phyloP scores from a whole-genome alignment of 2,888 invertebrate genomes.

The Drosophila picticornis region DNA sequence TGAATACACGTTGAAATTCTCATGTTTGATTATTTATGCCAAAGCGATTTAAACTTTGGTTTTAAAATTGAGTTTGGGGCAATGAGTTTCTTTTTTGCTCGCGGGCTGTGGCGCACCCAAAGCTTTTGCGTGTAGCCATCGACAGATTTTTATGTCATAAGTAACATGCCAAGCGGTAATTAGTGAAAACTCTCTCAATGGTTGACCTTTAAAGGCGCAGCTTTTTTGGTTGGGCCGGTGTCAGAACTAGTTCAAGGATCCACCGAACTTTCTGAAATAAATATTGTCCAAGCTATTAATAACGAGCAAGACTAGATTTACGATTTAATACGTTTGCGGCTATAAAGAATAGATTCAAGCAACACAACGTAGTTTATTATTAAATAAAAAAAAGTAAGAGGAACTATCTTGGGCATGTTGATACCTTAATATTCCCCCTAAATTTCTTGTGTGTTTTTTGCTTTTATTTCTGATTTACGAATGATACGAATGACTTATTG shows the following conservation, averaged over 20 bases:
- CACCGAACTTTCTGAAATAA: slow-evolving; percentile 2
- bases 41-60: slow-evolving; percentile 38
- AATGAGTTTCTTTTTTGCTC: not conserved
- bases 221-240: slow-evolving; percentile 1
- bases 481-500: not conserved
- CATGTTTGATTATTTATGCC: slow-evolving; percentile 29
- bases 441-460: not conserved
- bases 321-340: not conserved
- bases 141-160: slow-evolving; percentile 68
- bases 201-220: slow-evolving; percentile 47
- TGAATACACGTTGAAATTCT: not conserved
- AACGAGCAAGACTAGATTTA: not conserved
- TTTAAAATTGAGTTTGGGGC: slow-evolving; percentile 26
- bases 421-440: not conserved
- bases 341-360: not conserved
- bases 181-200: slow-evolving; percentile 41
- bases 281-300: slow-evolving; percentile 14
- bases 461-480: not conserved
- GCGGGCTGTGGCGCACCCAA: slow-evolving; percentile 21
- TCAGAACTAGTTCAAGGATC: slow-evolving; percentile 38
- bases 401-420: not conserved
- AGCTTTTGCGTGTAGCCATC: slow-evolving; percentile 35
- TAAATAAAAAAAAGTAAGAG: not conserved
- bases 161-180: slow-evolving; percentile 76
- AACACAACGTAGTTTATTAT: not conserved